Percentiles rank a stretch among this genome's conserved stretches.
These are phyloP conservation scores for Erebia palarica DNA, from an alignment of 2,888 invertebrate species.

Conservation along the genomic window DNA sequence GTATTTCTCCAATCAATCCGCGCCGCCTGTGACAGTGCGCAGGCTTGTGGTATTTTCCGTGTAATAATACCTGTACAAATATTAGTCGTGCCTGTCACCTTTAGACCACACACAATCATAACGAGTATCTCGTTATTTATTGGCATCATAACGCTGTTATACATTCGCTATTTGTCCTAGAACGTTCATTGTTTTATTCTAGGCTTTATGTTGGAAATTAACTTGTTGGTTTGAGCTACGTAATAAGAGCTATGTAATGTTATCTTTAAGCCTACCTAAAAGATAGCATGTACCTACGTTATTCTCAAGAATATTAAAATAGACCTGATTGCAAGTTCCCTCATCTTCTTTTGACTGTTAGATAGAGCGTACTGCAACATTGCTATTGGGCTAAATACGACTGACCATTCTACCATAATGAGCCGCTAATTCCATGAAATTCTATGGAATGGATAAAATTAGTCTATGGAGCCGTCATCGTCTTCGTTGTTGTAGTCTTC, in stretches of 20 bases:
- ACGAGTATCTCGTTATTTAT: conserved; percentile 44
- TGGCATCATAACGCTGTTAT: conserved; percentile 42
- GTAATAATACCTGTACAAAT: conserved; percentile 59
- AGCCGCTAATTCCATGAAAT: too few species aligned
- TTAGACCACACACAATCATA: conserved; percentile 70
- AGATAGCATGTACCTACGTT: background rate
- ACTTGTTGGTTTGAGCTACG: conserved; percentile 17
- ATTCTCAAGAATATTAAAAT: background rate
- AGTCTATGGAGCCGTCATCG: too few species aligned
- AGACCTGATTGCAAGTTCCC: too few species aligned
- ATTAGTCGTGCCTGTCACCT: conserved; percentile 60
- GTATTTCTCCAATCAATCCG: conserved; percentile 38
- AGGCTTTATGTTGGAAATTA: conserved; percentile 12
- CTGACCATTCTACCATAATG: too few species aligned
- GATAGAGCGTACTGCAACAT: too few species aligned
- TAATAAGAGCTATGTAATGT: too few species aligned
- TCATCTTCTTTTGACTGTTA: too few species aligned
- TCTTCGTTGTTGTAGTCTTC: too few species aligned
- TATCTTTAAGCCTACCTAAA: background rate
- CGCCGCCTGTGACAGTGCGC: conserved; percentile 45
- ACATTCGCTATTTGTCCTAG: conserved; percentile 27
- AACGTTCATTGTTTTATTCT: conserved; percentile 21
- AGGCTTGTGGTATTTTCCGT: conserved; percentile 55
- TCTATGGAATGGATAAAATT: too few species aligned
- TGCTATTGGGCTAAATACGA: too few species aligned